phyloP scores from a whole-genome alignment of 1,140 invertebrate species.

The Zaprionus davidi region DNA sequence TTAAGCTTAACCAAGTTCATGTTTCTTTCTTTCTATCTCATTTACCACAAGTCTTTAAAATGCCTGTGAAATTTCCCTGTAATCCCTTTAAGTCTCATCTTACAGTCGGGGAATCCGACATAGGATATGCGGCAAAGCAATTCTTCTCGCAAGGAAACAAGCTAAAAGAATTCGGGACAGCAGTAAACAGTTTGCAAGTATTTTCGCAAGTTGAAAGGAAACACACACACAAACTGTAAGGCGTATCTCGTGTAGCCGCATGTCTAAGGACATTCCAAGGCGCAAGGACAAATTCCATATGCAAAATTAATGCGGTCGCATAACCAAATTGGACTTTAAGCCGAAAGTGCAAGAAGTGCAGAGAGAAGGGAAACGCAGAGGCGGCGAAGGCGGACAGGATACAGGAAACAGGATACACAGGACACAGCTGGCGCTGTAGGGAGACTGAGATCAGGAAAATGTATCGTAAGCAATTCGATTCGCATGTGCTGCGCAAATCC shows the following conservation, averaged over 20 bases:
- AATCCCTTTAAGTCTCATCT: neutral
- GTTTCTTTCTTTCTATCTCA: neutral
- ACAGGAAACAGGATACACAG: conserved; percentile 14
- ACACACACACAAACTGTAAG: neutral
- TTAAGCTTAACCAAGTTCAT: too few species aligned
- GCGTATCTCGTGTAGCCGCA: neutral
- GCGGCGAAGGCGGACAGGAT: neutral
- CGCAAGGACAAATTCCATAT: conserved; percentile 33
- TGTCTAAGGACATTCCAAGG: conserved; percentile 26
- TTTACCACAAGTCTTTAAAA: neutral
- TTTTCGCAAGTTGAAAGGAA: neutral
- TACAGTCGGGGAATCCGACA: neutral
- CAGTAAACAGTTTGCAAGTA: neutral
- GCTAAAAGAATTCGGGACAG: neutral
- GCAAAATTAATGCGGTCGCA: conserved; percentile 54
- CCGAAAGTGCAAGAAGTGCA: conserved; percentile 30
- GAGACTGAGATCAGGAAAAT: conserved; percentile 1
- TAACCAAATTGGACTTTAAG: conserved; percentile 44
- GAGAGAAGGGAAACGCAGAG: neutral
- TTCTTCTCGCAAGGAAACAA: neutral
- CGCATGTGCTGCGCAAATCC: conserved; percentile 48
- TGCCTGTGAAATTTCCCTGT: neutral
- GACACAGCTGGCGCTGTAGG: conserved; percentile 26
- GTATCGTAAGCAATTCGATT: conserved; percentile 64
- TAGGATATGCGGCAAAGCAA: neutral